These are phyloP conservation scores for Drosophila elegans DNA, from an alignment of 1,140 invertebrate genomes.

Conservation along the genomic window DNA sequence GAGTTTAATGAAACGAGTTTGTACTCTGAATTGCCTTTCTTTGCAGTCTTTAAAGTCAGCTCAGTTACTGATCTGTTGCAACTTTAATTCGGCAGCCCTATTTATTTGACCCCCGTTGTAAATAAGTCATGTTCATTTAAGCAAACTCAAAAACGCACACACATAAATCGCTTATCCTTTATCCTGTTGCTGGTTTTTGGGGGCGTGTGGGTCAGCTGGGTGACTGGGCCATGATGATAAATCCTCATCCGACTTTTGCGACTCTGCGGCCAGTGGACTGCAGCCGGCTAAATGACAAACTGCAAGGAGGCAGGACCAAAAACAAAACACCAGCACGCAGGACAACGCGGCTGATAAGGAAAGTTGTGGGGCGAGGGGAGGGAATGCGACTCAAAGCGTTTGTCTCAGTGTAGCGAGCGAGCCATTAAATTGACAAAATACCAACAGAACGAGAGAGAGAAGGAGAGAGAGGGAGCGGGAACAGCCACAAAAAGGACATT, in stretches of 20 bases:
- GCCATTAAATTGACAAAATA: conserved; percentile 83
- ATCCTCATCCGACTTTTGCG: conserved; percentile 42
- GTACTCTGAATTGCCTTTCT: too few relatives aligned
- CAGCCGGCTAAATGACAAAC: conserved; percentile 80
- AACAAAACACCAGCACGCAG: conserved; percentile 53
- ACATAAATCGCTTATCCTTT: conserved; percentile 80
- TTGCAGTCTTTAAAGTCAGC: too few relatives aligned
- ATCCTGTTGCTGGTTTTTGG: conserved; percentile 66
- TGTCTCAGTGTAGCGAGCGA: conserved; percentile 61
- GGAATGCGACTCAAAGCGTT: conserved; percentile 30
- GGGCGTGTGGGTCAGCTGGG: conserved; percentile 15
- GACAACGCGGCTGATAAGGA: conserved; percentile 71
- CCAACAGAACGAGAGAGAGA: conserved; percentile 52
- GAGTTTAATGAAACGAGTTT: too few relatives aligned
- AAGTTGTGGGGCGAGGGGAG: conserved; percentile 11
- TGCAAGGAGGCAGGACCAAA: conserved; percentile 66
- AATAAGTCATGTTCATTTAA: conserved; percentile 68
- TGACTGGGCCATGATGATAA: conserved; percentile 71
- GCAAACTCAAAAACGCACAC: conserved; percentile 64
- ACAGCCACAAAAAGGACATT: conserved; percentile 82
- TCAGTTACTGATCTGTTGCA: background rate
- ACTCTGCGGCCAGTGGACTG: conserved; percentile 40
- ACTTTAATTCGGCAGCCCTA: background rate
- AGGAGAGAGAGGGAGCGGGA: background rate
- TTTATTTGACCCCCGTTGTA: conserved; percentile 17